Base-by-base conservation (phyloP, 2,113 vertebrate genomes). In the Coreoperca whiteheadi region DNA sequence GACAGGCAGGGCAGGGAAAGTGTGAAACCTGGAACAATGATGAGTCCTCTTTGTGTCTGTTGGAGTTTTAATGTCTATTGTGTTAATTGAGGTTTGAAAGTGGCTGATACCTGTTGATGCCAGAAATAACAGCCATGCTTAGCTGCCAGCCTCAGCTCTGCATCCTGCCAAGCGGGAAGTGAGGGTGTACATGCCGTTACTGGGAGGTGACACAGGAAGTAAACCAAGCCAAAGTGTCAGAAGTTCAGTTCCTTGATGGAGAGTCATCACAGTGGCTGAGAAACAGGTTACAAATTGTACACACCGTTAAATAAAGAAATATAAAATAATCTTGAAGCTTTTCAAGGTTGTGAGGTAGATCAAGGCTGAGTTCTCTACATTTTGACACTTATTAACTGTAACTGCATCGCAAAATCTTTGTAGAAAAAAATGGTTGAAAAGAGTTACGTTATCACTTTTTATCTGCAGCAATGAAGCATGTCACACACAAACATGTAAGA, bases 131-230 rank as follows among this genome's bases (percentile, higher is more conserved):
- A 84, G 53, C 59, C 46, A 34, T 15, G 65, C 60, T 60, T 28
- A 61, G 77, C 84, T 87, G 81, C 84, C 88, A 87, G 69, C 80
- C 79, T 61, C 87, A 74, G 82, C 66, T 83, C 85, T 84, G 84
- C 61, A 90, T 94, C 94, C 94, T 88, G 92, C 73, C 86, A 34
- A 73, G 51, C 86, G 90, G 93, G 93, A 95, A 93, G 87, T 88
- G 11, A 81, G 83, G 79, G 81, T 86, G 87, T 66, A 32, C 82
- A 84, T 86, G 83, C 84, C 81, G 74, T 84, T 80, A 57, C 77
- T 81, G 82, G 80, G 39, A 89, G 87, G 87, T 86, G 87, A 87
- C 92, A 91, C 65, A 81, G 89, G 90, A 93, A 89, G 76, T 81
- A 66, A 83, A 90, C 63, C 57, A 48, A 84, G 79, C 80, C 79